Evolutionary conservation across 2,888 invertebrate genomes (phyloP), one percentile per base, ranked within the genome.

Genomic region (Aporophyla lueneburgensis): DNA sequence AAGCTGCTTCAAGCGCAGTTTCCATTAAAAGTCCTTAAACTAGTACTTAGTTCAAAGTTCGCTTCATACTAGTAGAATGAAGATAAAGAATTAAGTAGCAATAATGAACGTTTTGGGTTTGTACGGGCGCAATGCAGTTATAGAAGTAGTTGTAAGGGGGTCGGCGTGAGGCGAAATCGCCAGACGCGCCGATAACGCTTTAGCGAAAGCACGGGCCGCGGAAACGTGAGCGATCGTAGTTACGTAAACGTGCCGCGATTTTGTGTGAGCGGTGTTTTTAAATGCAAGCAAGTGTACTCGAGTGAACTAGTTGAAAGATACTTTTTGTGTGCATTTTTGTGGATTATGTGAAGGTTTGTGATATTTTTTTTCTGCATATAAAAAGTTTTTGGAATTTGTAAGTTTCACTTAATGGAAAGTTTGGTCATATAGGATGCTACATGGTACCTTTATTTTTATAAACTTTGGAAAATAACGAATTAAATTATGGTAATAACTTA

Each of bases 61-160:
- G 51, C 43, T 61, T 40, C 14, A 33, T 71, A 61, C n/a, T 79
- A 58, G 3, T 68, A 54, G 10, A 68, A 51, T 40, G 51, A 67
- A 81, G 61, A 85, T 80, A 76, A 62, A 81, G 71, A 84, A 78
- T 81, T 80, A 78, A 86, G 83, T 81, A 76, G 80, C 76, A 81
- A 76, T 84, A 83, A 75, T 85, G 76, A 85, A 76, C 77, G 74
- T 83, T 87, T 86, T 81, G 79, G 84, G 80, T 88, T 88, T 86
- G 76, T 89, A 89, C 84, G 91, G 91, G 93, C 96, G 96, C 96
- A 96, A 93, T 96, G 96, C 96, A 96, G 96, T 94, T 94, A 94
- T 88, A 88, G 89, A 89, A 88, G 88, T 89, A 91, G 88, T 90
- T 77, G 89, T 88, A 89, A 89, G 90, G 89, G 90, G 91, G 89